A percentile compares a stretch with the other conserved stretches of the same genome.
phyloP scores from a whole-genome alignment of 37 sponge, comb jelly and placozoan genomes.

The Aplysina aerophoba region DNA sequence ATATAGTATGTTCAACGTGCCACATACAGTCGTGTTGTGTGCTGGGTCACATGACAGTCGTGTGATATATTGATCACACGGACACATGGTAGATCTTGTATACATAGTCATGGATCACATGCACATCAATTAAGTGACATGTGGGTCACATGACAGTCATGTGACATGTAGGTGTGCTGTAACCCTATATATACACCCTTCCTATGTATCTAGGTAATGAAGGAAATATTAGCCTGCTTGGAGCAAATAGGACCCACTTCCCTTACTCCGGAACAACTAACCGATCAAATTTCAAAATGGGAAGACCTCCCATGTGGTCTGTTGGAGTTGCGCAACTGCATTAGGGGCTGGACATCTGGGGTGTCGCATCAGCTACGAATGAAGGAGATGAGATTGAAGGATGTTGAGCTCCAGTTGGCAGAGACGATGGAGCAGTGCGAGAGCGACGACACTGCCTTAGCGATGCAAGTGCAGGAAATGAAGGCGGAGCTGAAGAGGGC shows the following conservation, averaged over 20 bases:
- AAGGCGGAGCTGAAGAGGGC: neutral
- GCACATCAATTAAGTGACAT: no score
- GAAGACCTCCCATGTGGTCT: constrained; percentile 22
- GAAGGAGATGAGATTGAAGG: constrained; percentile 17
- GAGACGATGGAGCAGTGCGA: constrained; percentile 62
- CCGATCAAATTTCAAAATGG: neutral
- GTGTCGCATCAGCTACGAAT: neutral
- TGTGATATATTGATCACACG: no score
- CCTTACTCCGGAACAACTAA: neutral
- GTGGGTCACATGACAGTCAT: no score
- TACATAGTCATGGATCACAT: no score
- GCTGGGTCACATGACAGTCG: no score
- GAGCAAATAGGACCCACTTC: neutral
- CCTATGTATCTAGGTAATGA: no score
- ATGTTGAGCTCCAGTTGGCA: constrained; percentile 65
- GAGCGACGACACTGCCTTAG: constrained; percentile 17
- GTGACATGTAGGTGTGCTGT: no score
- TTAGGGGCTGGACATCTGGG: neutral
- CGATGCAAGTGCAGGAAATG: neutral
- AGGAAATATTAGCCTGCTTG: no score
- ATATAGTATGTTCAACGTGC: no score
- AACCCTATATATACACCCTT: no score
- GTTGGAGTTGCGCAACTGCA: neutral
- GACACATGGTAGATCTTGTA: no score
- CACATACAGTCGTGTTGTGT: no score